Evolutionary conservation across 2,888 invertebrate species (phyloP), one percentile per base, ranked within the genome.

Genomic region (Leptinotarsa tumamoca): DNA sequence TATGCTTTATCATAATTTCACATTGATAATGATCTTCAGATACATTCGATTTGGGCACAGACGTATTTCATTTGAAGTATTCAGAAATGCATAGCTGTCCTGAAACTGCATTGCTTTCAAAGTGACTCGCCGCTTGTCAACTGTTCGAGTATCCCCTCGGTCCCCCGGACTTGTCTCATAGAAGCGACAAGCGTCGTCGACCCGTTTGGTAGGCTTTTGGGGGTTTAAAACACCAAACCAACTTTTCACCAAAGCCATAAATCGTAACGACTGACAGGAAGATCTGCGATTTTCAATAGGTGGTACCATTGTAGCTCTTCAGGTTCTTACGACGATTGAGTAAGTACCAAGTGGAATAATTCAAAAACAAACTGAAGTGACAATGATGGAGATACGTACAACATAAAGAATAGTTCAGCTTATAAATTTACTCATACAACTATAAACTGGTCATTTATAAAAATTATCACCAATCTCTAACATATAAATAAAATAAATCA

Each of bases 211-310:
- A 69, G 81, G 83, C 80, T 85, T 86, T 86, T 83, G 85, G 86
- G 85, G 83, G 84, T 85, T 85, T 86, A 82, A 82, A 83, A 84
- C 83, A 81, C 82, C 85, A 84, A 84, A 83, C 85, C 84, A 83
- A 86, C 85, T 85, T 87, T 86, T 86, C 86, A 82, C 83, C 85
- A 83, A 82, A 82, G 85, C 82, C 82, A 86, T 87, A 87, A 87
- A 87, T 87, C 75, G 76, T 68, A 33, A 51, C 81, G 79, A 68
- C 80, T 83, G 84, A 84, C 84, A 80, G 79, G 81, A 79, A 78
- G 74, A 81, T 81, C 83, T 81, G 85, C 80, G 84, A 81, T 82
- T 80, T 80, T 81, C 81, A 84, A 84, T 83, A 82, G 78, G 83
- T 82, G 80, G 80, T 73, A 54, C 68, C 33, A 33, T 43, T 33